Percentiles rank a stretch among this genome's conserved stretches.
These are phyloP conservation scores for Myopa testacea DNA, from an alignment of 2,888 invertebrate genomes.

Conservation along the genomic window DNA sequence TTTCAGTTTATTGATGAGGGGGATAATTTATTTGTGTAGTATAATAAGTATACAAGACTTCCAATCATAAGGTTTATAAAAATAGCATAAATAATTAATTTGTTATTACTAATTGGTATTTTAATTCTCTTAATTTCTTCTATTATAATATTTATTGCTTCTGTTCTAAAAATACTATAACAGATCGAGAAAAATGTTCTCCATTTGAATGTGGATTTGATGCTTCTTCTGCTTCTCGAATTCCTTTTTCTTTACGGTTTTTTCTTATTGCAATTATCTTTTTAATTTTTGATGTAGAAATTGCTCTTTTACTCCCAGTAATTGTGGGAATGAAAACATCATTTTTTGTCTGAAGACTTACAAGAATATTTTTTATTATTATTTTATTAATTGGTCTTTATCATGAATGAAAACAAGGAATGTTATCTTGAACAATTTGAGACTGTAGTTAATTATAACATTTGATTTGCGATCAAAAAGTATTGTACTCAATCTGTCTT, in stretches of 20 bases:
- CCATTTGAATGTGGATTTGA: slow-evolving; percentile 77
- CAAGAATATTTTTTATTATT: slow-evolving; percentile 67
- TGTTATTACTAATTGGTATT: slow-evolving; percentile 70
- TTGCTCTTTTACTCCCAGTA: slow-evolving; percentile 71
- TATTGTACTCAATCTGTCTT: no score
- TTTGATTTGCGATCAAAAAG: no score
- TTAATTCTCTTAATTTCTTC: slow-evolving; percentile 63
- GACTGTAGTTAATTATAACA: no score
- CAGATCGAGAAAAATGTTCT: slow-evolving; percentile 74
- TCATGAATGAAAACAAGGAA: slow-evolving; percentile 71
- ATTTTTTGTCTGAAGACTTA: slow-evolving; percentile 55
- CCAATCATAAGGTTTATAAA: no score
- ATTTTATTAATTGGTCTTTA: slow-evolving; percentile 71
- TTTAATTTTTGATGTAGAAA: slow-evolving; percentile 71
- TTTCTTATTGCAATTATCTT: slow-evolving; percentile 77
- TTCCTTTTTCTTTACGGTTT: slow-evolving; percentile 75
- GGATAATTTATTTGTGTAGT: no score
- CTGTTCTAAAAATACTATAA: slow-evolving; percentile 72
- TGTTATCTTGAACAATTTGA: no score
- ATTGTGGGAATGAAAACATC: slow-evolving; percentile 67
- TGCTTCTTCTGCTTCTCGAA: slow-evolving; percentile 69
- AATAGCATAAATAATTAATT: slow-evolving; percentile 66
- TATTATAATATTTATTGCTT: slow-evolving; percentile 70
- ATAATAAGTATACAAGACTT: no score
- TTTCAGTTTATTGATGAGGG: no score